These are phyloP conservation scores for Myotis davidii DNA, from an alignment of 2,113 vertebrate species.

Conservation along the genomic window DNA sequence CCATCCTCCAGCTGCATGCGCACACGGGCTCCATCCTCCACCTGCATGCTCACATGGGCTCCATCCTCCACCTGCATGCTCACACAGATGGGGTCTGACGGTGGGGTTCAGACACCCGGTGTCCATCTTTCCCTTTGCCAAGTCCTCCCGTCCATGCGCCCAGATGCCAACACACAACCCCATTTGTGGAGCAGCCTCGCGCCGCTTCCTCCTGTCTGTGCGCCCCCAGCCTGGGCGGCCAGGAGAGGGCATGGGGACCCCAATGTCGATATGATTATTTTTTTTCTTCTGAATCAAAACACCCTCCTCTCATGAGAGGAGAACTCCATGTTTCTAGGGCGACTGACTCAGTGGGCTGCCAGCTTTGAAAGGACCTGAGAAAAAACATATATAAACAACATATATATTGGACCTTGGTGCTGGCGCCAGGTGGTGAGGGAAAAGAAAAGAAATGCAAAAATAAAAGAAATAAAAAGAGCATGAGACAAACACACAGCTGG, in stretches of 20 bases:
- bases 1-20: too few relatives aligned
- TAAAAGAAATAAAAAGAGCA: too few relatives aligned
- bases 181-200: rapidly evolving
- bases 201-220: neutral
- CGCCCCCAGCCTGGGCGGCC: neutral
- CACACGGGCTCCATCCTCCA: too few relatives aligned
- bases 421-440: too few relatives aligned
- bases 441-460: too few relatives aligned
- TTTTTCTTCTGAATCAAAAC: neutral
- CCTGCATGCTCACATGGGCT: too few relatives aligned
- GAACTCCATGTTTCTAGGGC: neutral
- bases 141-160: neutral
- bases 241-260: neutral
- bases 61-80: too few relatives aligned
- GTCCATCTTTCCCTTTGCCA: neutral
- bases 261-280: neutral
- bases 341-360: neutral
- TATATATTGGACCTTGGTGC: too few relatives aligned
- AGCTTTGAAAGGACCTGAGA: neutral
- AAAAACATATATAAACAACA: too few relatives aligned
- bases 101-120: neutral
- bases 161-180: neutral
- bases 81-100: neutral
- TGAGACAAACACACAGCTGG: too few relatives aligned
- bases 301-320: neutral